Conservation (phyloP, 2,113 vertebrate species). For the Heterocephalus glaber region DNA sequence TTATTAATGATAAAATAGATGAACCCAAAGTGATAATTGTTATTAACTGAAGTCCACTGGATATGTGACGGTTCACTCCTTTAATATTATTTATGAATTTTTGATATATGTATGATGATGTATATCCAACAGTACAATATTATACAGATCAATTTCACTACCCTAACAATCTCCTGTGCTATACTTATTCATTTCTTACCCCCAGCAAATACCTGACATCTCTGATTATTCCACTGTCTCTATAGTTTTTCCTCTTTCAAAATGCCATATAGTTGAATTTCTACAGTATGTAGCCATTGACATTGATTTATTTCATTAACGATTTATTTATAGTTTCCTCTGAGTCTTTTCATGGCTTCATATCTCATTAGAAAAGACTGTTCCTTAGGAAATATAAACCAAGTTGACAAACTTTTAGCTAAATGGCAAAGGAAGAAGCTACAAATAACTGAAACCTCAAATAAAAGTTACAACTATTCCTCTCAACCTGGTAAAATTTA, state of each 20-base stretch:
- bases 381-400: neutral
- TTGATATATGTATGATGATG: neutral
- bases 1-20: fast-evolving
- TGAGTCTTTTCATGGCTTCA: neutral
- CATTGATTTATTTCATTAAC: neutral
- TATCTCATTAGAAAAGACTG: neutral
- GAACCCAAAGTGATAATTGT: neutral
- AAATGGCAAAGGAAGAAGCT: neutral
- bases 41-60: neutral
- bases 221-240: neutral
- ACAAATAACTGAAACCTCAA: neutral
- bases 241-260: neutral
- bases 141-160: neutral
- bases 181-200: neutral
- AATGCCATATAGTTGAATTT: neutral
- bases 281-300: neutral
- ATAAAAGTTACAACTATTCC: neutral
- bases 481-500: neutral
- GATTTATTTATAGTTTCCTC: neutral
- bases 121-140: neutral
- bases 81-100: neutral
- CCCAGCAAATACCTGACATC: neutral
- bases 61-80: neutral
- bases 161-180: neutral
- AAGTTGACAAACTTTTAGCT: neutral